phyloP scores from a whole-genome alignment of 2,888 invertebrate species.

The Graphium colonna region DNA sequence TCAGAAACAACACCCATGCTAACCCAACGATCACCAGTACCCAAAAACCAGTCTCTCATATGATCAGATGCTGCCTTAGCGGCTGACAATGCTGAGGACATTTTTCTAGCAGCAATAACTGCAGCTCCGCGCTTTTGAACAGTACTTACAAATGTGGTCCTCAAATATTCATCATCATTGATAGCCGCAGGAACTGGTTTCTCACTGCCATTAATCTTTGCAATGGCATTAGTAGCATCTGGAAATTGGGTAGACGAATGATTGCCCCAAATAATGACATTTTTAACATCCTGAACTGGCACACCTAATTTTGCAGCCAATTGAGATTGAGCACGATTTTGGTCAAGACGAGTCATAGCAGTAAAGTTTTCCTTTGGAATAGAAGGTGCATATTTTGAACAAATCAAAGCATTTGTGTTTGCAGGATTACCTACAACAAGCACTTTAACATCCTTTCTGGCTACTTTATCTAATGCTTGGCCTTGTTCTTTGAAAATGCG shows the following conservation, averaged over 20 bases:
- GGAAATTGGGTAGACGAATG: constrained; percentile 99
- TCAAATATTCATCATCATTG: constrained; percentile 90
- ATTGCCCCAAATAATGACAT: constrained; percentile 99
- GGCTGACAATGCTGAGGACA: constrained; percentile 99
- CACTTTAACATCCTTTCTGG: constrained; percentile 95
- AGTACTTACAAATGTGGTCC: constrained; percentile 90
- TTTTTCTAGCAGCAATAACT: constrained; percentile 97
- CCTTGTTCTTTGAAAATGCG: constrained; percentile 99
- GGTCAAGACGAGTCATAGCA: constrained; percentile 98
- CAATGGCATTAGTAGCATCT: constrained; percentile 89
- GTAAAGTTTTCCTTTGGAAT: constrained; percentile 98
- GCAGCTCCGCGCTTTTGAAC: constrained; percentile 99
- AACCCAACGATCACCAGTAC: constrained; percentile 89
- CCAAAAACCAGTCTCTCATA: constrained; percentile 97
- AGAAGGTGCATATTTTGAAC: constrained; percentile 96
- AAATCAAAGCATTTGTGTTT: constrained; percentile 98
- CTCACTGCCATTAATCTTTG: constrained; percentile 73
- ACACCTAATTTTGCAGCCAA: constrained; percentile 86
- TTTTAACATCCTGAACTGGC: constrained; percentile 88
- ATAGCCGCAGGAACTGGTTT: constrained; percentile 85
- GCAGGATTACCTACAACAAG: constrained; percentile 99
- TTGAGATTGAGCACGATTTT: constrained; percentile 97
- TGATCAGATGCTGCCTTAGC: constrained; percentile 99
- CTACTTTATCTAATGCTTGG: constrained; percentile 92
- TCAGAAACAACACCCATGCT: constrained; percentile 99